These are phyloP conservation scores for Myotis brandtii DNA, from an alignment of 2,113 vertebrate genomes.

Conservation along the genomic window DNA sequence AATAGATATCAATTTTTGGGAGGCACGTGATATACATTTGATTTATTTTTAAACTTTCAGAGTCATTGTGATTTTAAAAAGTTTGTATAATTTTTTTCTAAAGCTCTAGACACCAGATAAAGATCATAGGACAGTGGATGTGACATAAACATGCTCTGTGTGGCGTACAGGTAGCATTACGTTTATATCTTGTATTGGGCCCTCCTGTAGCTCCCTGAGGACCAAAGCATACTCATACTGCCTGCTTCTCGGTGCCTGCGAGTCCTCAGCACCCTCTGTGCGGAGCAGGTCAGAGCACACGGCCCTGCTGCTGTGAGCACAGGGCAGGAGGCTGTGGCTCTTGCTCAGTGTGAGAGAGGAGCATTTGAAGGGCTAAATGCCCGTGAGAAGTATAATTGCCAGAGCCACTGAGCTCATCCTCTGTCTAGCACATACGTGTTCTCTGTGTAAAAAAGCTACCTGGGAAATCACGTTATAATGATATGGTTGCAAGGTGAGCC, in stretches of 20 bases:
- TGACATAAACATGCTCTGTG: neutral
- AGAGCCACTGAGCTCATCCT: neutral
- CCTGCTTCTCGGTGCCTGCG: neutral
- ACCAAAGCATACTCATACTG: neutral
- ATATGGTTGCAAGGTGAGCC: neutral
- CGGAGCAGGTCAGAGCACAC: neutral
- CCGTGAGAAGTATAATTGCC: neutral
- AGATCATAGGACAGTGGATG: neutral
- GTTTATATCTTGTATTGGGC: neutral
- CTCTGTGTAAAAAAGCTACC: neutral
- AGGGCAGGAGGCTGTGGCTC: neutral
- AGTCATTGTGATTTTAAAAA: conserved; percentile 18
- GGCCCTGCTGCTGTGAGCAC: neutral
- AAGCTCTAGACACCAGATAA: neutral
- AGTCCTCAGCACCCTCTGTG: neutral
- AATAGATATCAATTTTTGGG: neutral
- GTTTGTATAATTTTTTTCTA: neutral
- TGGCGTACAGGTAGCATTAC: neutral
- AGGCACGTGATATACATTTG: neutral
- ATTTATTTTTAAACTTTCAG: conserved; percentile 17
- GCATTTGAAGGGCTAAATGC: neutral
- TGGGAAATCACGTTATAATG: neutral
- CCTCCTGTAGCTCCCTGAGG: neutral
- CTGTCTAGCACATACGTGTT: neutral
- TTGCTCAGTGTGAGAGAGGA: neutral